A percentile compares a stretch with the other conserved stretches of the same genome.
Evolutionary conservation across 2,797 vertebrate genomes (phyloP).

Genomic region (Esox lucius): DNA sequence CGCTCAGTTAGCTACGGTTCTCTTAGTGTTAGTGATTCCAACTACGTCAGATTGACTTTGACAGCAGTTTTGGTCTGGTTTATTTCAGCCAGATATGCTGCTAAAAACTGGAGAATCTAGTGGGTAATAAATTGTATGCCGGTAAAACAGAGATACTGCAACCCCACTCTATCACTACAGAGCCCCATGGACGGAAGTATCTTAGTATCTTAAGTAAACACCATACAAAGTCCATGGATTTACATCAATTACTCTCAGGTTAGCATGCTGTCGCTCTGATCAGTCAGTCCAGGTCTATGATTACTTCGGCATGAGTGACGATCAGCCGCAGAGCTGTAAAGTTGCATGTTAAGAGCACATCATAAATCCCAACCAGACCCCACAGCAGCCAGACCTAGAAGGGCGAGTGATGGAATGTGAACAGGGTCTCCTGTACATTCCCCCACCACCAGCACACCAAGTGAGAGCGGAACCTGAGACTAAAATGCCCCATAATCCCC

Average conservation of each 20-base stretch:
- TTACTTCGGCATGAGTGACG: constrained; percentile 16
- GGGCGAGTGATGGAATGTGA: constrained; percentile 61
- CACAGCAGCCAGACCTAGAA: constrained; percentile 46
- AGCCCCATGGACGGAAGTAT: constrained; percentile 17
- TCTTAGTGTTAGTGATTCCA: constrained; percentile 35
- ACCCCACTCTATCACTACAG: neutral
- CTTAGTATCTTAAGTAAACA: constrained; percentile 42
- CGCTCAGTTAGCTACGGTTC: constrained; percentile 28
- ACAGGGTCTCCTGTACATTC: constrained; percentile 57
- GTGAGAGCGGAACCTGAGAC: constrained; percentile 73
- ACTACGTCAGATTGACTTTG: constrained; percentile 38
- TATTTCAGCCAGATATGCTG: constrained; percentile 31
- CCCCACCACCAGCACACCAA: constrained; percentile 48
- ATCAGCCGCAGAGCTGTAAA: constrained; percentile 36
- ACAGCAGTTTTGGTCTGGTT: constrained; percentile 29
- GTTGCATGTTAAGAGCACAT: constrained; percentile 1
- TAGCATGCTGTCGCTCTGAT: neutral
- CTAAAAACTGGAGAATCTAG: constrained; percentile 20
- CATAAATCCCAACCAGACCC: constrained; percentile 39
- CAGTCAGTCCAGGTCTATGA: neutral
- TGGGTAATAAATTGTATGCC: constrained; percentile 1
- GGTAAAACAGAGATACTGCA: constrained; percentile 20
- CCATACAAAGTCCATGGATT: constrained; percentile 24
- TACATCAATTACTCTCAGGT: constrained; percentile 37
- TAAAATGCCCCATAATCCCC: constrained; percentile 60